Evolutionary conservation across 2,113 vertebrate species (phyloP), one percentile per base, ranked within the genome.

Genomic region (Atractosteus spatula): DNA sequence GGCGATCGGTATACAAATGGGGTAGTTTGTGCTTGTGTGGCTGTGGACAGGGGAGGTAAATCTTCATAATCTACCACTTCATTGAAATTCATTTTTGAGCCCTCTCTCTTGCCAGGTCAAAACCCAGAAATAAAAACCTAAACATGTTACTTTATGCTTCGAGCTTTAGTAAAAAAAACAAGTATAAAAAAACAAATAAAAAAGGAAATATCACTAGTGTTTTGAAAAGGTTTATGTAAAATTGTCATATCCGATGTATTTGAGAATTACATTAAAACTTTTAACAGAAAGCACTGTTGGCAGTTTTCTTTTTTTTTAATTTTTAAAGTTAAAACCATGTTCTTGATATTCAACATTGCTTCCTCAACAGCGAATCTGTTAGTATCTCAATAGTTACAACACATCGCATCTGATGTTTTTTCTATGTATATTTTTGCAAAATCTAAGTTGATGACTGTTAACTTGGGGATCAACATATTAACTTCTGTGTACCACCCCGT

Each of bases 221-320:
- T 84, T 78, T 72, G 77, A 77, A 77, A 83, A 84, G 79, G 73
- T 79, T 79, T 83, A 2, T 89, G 80, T 87, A 83, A 86, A 79
- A 81, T 69, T 83, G 84, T 83, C 78, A 57, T 86, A 85, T 85
- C 79, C 79, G 81, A 82, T 82, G 77, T 88, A 78, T 76, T 81
- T 85, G 83, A 84, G 81, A 86, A 80, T 84, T 81, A 71, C 82
- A 85, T 85, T 86, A 89, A 89, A 89, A 82, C 80, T 81, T 83
- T 78, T 76, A 77, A 82, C 76, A 84, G 62, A 83, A 71, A 82
- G 56, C 66, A 12, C 10, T 17, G 42, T 7, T 64, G 56, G 10
- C 47, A 17, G 14, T 55, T 64, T 44, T 57, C n/a, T 8, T 67
- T 62, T 54, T 14, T 68, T 54, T 55, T 44, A 2, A 8, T 41